phyloP scores from a whole-genome alignment of 2,797 vertebrate species.

The Tokudaia tokunoshimensis region DNA sequence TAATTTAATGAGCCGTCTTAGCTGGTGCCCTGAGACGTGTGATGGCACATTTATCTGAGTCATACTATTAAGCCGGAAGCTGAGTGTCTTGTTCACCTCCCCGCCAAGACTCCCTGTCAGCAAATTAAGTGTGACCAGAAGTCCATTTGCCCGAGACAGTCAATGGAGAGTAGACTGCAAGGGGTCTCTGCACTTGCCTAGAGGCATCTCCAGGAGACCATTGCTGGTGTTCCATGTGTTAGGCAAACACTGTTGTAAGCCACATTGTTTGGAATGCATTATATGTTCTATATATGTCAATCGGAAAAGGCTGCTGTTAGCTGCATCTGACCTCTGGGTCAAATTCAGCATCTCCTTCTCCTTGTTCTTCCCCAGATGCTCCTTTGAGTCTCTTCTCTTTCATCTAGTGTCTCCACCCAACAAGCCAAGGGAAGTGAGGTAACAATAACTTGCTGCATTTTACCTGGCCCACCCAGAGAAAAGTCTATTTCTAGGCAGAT shows the following conservation, averaged over 20 bases:
- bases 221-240: background rate
- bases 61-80: background rate
- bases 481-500: conserved; percentile 86
- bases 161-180: background rate
- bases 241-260: background rate
- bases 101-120: conserved; percentile 54
- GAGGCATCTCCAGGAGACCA: background rate
- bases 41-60: conserved; percentile 43
- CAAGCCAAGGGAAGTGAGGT: conserved; percentile 76
- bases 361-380: background rate
- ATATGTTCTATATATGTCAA: conserved; percentile 52
- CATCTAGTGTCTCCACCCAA: conserved; percentile 80
- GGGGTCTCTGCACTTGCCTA: background rate
- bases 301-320: conserved; percentile 1
- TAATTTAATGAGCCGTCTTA: conserved; percentile 70
- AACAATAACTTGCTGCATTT: conserved; percentile 84
- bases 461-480: conserved; percentile 90
- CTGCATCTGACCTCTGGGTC: conserved; percentile 30
- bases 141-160: background rate
- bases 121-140: conserved; percentile 72
- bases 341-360: background rate
- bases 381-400: conserved; percentile 69
- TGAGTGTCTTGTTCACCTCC: conserved; percentile 59
- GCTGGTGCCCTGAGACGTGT: conserved; percentile 27
- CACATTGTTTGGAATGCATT: background rate